Evolutionary conservation across 2,113 vertebrate genomes (phyloP).

Genomic region (Hypocryptadius cinnamomeus): DNA sequence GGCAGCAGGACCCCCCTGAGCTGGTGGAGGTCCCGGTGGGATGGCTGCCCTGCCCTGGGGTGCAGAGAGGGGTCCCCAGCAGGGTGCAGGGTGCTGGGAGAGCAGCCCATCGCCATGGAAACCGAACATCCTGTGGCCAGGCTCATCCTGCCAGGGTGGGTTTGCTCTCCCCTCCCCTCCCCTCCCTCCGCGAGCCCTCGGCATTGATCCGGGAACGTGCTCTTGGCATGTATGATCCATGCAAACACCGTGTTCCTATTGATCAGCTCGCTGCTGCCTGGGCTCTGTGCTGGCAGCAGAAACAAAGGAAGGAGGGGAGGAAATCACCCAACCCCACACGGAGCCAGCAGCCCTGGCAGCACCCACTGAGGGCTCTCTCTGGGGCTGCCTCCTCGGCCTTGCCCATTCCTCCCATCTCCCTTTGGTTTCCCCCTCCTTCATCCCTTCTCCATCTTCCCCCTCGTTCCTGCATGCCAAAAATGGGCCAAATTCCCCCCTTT

Average conservation of each 20-base stretch:
- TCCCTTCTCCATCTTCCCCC: neutral
- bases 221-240: conserved; percentile 69
- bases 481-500: accelerated
- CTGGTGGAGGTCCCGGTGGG: neutral
- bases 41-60: neutral
- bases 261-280: conserved; percentile 52
- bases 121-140: conserved; percentile 22
- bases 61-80: neutral
- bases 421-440: accelerated
- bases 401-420: neutral
- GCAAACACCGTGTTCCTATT: conserved; percentile 68
- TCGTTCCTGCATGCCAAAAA: accelerated
- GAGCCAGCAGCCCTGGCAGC: neutral
- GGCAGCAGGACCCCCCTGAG: neutral
- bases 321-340: neutral
- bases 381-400: neutral
- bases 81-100: neutral
- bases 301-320: conserved; percentile 53
- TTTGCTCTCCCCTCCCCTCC: neutral
- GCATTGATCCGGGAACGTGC: conserved; percentile 69
- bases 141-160: neutral
- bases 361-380: neutral
- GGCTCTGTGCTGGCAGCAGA: conserved; percentile 25
- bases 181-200: conserved; percentile 31
- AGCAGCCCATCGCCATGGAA: conserved; percentile 45